These are phyloP conservation scores for Cosmia trapezina DNA, from an alignment of 2,888 invertebrate genomes.

Conservation along the genomic window DNA sequence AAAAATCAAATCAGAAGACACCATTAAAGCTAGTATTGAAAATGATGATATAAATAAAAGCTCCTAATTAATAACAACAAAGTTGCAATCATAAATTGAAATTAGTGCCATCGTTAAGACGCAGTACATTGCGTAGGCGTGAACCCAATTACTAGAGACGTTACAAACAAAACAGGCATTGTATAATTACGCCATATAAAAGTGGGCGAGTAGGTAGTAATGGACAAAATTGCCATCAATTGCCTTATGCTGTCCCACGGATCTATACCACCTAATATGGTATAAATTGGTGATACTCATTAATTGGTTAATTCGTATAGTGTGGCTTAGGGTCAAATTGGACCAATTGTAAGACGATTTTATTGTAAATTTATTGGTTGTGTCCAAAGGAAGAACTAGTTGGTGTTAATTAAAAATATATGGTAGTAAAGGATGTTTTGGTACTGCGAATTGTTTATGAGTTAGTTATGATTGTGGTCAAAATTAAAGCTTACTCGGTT, in stretches of 20 bases:
- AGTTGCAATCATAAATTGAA: slow-evolving; percentile 37
- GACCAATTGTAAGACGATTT: slow-evolving; percentile 64
- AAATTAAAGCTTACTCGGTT: too few species aligned
- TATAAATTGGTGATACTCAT: slow-evolving; percentile 68
- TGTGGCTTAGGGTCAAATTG: slow-evolving; percentile 65
- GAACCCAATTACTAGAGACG: slow-evolving; percentile 54
- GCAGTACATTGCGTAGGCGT: slow-evolving; percentile 55
- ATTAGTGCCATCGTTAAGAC: slow-evolving; percentile 24
- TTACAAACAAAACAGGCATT: slow-evolving; percentile 40
- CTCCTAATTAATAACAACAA: slow-evolving; percentile 25
- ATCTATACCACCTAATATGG: slow-evolving; percentile 75
- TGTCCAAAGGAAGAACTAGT: not conserved
- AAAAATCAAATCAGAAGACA: slow-evolving; percentile 7
- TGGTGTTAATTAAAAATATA: slow-evolving; percentile 36
- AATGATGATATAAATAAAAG: not conserved
- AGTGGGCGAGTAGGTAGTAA: slow-evolving; percentile 68
- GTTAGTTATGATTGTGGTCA: not conserved
- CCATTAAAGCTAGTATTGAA: not conserved
- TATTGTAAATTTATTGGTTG: slow-evolving; percentile 61
- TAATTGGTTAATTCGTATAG: slow-evolving; percentile 76
- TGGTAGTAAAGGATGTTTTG: not conserved
- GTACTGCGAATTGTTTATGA: not conserved
- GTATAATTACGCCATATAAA: slow-evolving; percentile 59
- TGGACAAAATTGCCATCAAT: slow-evolving; percentile 72
- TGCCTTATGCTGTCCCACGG: slow-evolving; percentile 66